Evolutionary conservation across 2,113 vertebrate genomes (phyloP), one percentile per base, ranked within the genome.

Genomic region (Cricetomys ansorgei): DNA sequence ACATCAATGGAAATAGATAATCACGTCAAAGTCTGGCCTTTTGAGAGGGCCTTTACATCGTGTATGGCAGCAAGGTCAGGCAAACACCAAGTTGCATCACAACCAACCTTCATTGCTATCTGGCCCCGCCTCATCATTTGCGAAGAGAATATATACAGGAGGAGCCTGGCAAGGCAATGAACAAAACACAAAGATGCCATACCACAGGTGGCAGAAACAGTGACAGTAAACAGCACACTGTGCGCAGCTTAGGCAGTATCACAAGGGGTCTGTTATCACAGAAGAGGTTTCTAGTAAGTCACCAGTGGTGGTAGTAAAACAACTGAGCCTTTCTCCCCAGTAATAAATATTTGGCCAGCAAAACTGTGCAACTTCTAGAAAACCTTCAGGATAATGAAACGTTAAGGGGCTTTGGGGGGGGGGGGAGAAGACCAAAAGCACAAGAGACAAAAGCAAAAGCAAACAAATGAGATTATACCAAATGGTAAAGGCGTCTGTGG

Each of bases 1-100:
- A 90, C 57, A 88, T 31, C 7, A 96, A 92, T 70, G n/a, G 67
- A 96, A 73, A 80, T 23, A 95, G 92, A 23, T 34, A 92, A 95
- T 69, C 8, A 50, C 2, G 43, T 48, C n/a, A 34, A n/a, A 73
- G 55, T 64, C 76, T 0, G 0, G 48, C 69, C 57, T 91, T 91
- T 73, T 70, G 7, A 21, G 67, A 95, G 57, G 45, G 25, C 67
- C 88, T 40, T 27, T 87, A 84, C 59, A 87, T 79, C 27, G 64
- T 43, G 73, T 2, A 23, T 23, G 89, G 96, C 59, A 92, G 11
- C 76, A 89, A 70, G 77, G 0, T 83, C 48, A 94, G 93, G 43
- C 5, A 37, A 4, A 59, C 34, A 23, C 75, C 83, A 64, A 64
- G 59, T 91, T 87, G 16, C 4, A 43, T 65, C 89, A 31, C 45